These are phyloP conservation scores for Cladorhizidae sp. DNA, from an alignment of 37 sponge, comb jelly and placozoan genomes.

Conservation along the genomic window DNA sequence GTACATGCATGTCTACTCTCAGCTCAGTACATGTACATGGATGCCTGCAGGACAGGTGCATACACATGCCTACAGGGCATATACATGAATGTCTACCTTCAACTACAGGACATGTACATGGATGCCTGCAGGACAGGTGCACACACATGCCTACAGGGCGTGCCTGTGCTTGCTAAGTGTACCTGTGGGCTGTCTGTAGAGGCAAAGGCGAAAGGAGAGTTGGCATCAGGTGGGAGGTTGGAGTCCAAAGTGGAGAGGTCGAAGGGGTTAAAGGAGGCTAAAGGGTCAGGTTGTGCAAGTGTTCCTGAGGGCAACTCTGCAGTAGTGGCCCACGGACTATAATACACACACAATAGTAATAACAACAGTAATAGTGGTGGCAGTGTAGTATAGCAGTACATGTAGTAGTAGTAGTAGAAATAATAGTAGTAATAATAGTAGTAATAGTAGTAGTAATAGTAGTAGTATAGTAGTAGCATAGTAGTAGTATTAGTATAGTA, in stretches of 20 bases:
- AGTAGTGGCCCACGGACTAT: neutral
- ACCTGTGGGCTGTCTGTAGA: too few relatives aligned
- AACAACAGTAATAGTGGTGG: neutral
- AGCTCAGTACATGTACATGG: too few relatives aligned
- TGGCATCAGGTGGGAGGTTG: slow-evolving; percentile 27
- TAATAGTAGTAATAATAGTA: neutral
- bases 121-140: too few relatives aligned
- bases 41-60: too few relatives aligned
- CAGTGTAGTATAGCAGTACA: neutral
- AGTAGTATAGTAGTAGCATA: neutral
- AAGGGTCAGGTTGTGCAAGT: neutral
- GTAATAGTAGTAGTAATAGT: neutral
- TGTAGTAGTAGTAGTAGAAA: too few relatives aligned
- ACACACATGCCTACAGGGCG: too few relatives aligned
- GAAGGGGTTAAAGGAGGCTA: slow-evolving; percentile 40
- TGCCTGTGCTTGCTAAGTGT: too few relatives aligned
- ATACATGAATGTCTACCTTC: too few relatives aligned
- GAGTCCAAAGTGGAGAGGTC: slow-evolving; percentile 50
- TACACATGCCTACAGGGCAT: too few relatives aligned
- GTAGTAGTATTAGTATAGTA: too few relatives aligned
- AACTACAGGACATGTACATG: too few relatives aligned
- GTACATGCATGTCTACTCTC: too few relatives aligned
- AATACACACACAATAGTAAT: neutral
- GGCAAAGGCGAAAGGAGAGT: neutral
- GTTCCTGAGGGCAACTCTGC: neutral